Conservation (phyloP, 1,140 invertebrate genomes). For the Listronotus oregonensis region DNA sequence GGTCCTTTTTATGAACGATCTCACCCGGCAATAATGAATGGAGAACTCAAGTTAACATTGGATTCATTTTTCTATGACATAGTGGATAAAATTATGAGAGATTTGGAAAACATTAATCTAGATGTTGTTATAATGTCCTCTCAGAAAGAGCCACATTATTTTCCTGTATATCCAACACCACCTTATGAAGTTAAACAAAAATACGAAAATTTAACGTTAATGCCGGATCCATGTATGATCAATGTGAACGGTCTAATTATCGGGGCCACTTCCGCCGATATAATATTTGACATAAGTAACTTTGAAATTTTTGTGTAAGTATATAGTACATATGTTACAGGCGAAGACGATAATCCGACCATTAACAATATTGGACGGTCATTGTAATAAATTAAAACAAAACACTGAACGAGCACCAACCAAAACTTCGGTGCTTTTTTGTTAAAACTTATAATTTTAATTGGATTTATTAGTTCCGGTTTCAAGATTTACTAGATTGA, state of each 20-base stretch:
- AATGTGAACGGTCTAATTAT: constrained; percentile 77
- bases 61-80: constrained; percentile 73
- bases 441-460: no score
- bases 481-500: no score
- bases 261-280: constrained; percentile 80
- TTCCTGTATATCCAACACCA: constrained; percentile 81
- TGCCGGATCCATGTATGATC: constrained; percentile 82
- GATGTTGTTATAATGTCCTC: constrained; percentile 78
- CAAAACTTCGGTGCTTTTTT: no score
- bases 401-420: no score
- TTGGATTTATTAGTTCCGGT: no score
- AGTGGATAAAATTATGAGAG: constrained; percentile 66
- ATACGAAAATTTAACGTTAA: constrained; percentile 63
- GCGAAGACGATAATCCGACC: no score
- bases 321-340: neutral
- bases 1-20: constrained; percentile 82
- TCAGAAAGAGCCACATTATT: constrained; percentile 74
- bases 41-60: constrained; percentile 66
- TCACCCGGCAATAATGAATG: constrained; percentile 65
- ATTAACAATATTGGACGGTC: no score
- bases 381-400: no score
- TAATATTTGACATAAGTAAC: constrained; percentile 44
- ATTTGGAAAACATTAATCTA: constrained; percentile 58
- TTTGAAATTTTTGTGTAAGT: constrained; percentile 39
- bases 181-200: constrained; percentile 63